phyloP scores from a whole-genome alignment of 2,888 invertebrate genomes.

The Tanypteryx hageni region DNA sequence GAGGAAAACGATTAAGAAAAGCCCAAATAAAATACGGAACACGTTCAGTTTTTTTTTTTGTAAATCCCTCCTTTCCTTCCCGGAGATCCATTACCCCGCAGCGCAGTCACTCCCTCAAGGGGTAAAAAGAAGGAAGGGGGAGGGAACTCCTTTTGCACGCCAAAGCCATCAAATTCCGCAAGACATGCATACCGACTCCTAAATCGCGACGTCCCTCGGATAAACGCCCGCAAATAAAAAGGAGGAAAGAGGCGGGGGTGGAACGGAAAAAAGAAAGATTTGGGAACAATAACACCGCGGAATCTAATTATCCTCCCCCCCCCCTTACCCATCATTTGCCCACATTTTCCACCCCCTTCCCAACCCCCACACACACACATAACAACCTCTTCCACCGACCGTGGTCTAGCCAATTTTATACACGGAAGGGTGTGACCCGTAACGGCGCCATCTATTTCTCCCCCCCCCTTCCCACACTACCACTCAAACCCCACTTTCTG shows the following conservation, averaged over 20 bases:
- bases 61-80: background rate
- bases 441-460: constrained; percentile 9
- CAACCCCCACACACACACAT: background rate
- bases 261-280: background rate
- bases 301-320: constrained; percentile 49
- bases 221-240: constrained; percentile 33
- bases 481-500: background rate
- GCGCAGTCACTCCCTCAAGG: background rate
- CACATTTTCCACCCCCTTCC: background rate
- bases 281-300: constrained; percentile 9
- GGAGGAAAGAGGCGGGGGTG: background rate
- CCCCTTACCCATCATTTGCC: background rate
- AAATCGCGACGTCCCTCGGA: constrained; percentile 9
- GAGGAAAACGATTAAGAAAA: constrained; percentile 60
- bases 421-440: constrained; percentile 53
- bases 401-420: constrained; percentile 52
- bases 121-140: background rate
- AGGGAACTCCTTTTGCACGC: constrained; percentile 1
- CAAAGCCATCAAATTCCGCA: constrained; percentile 39
- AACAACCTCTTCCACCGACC: background rate
- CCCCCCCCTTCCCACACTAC: background rate
- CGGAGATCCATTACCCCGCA: constrained; percentile 44
- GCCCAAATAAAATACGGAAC: background rate
- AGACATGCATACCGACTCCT: constrained; percentile 42
- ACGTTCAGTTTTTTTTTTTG: background rate